phyloP scores from a whole-genome alignment of 2,797 vertebrate species.

The Dipus sagitta region DNA sequence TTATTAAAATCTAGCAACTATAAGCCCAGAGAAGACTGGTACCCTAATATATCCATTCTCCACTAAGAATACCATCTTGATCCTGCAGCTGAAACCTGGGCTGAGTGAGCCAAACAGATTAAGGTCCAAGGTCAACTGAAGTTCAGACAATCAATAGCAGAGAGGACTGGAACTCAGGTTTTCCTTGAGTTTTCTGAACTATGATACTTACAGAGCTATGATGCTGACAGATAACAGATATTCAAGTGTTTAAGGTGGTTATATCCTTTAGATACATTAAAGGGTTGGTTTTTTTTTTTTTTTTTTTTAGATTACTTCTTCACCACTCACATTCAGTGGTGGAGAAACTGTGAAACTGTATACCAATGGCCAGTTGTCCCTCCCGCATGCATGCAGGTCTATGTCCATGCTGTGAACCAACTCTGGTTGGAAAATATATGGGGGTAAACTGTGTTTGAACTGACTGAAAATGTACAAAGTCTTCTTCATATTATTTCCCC shows the following conservation, averaged over 20 bases:
- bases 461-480: background rate
- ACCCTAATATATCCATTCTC: background rate
- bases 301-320: slow-evolving; percentile 39
- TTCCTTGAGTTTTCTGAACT: background rate
- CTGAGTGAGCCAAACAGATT: background rate
- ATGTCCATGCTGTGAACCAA: background rate
- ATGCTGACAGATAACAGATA: background rate
- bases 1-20: background rate
- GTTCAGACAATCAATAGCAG: background rate
- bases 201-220: too few relatives aligned
- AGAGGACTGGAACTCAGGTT: background rate
- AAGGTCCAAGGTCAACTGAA: background rate
- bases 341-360: background rate
- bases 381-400: background rate
- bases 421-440: background rate
- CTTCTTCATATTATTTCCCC: background rate
- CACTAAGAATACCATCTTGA: background rate
- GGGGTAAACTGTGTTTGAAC: background rate
- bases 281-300: background rate
- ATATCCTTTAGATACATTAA: background rate
- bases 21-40: background rate
- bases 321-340: slow-evolving; percentile 13
- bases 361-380: too few relatives aligned
- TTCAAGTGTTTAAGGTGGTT: background rate
- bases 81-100: background rate